phyloP scores from a whole-genome alignment of 2,113 vertebrate genomes.

The Marmota flaviventris region DNA sequence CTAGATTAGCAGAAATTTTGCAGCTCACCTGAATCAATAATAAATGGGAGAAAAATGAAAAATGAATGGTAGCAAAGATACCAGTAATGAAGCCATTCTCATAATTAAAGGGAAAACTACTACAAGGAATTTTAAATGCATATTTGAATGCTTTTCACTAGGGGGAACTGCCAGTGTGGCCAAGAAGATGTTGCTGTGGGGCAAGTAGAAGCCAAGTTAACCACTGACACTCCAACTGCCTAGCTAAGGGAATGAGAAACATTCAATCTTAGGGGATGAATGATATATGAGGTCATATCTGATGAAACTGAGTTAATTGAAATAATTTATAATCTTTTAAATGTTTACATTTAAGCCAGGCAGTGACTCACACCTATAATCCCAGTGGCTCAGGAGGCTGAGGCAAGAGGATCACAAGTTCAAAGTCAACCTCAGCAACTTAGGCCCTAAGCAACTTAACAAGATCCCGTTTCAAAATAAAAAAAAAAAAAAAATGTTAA shows the following conservation, averaged over 20 bases:
- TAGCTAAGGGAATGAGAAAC: background rate
- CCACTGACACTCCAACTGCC: background rate
- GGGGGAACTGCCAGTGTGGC: background rate
- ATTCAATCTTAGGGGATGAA: background rate
- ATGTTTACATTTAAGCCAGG: background rate
- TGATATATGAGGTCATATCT: background rate
- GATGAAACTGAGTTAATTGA: background rate
- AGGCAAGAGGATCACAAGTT: no score
- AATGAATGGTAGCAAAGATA: background rate
- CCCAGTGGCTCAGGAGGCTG: no score
- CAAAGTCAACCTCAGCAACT: no score
- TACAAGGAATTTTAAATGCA: background rate
- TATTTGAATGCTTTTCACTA: background rate
- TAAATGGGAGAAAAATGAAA: constrained; percentile 18
- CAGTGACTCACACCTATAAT: no score
- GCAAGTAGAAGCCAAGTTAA: background rate
- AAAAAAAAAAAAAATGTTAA: no score
- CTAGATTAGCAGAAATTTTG: constrained; percentile 22
- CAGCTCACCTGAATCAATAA: background rate
- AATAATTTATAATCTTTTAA: constrained; percentile 41
- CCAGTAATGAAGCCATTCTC: background rate
- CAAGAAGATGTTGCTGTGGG: background rate
- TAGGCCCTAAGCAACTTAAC: no score
- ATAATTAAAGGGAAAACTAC: constrained; percentile 22
- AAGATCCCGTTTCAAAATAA: no score